Evolutionary conservation across 2,888 invertebrate species (phyloP).

Genomic region (Tipula unca): DNA sequence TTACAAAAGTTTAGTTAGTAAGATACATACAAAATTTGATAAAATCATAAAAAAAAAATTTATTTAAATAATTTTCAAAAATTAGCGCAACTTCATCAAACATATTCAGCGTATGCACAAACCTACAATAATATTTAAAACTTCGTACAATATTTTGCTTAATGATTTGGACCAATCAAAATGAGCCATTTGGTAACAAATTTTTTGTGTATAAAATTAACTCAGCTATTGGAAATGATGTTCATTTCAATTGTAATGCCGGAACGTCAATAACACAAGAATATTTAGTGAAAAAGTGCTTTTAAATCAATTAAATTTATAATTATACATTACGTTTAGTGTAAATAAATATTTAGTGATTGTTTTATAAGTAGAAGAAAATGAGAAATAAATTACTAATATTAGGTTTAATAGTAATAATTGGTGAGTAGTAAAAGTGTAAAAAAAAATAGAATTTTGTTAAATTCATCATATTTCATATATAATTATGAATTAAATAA

Average conservation of each 20-base stretch:
- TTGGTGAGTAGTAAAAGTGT: constrained; percentile 31
- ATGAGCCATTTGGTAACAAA: constrained; percentile 30
- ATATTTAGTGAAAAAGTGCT: not conserved
- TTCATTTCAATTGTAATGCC: constrained; percentile 16
- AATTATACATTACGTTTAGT: not conserved
- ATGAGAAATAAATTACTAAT: not conserved
- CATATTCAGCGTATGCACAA: not conserved
- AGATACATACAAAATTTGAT: no score
- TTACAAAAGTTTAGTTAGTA: no score
- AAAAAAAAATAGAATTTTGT: not conserved
- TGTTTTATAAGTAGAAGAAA: not conserved
- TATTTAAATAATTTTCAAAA: not conserved
- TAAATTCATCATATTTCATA: not conserved
- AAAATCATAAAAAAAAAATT: no score
- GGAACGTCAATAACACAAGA: not conserved
- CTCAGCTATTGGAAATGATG: not conserved
- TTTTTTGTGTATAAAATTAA: constrained; percentile 16
- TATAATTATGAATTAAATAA: constrained; percentile 19
- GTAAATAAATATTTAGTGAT: not conserved
- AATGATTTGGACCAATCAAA: constrained; percentile 35
- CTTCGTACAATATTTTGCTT: not conserved
- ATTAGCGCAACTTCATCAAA: not conserved
- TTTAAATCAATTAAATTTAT: not conserved
- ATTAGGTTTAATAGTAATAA: constrained; percentile 33
- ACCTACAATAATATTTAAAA: not conserved